phyloP scores from a whole-genome alignment of 2,888 invertebrate species.

The Tolmerus cingulatus region DNA sequence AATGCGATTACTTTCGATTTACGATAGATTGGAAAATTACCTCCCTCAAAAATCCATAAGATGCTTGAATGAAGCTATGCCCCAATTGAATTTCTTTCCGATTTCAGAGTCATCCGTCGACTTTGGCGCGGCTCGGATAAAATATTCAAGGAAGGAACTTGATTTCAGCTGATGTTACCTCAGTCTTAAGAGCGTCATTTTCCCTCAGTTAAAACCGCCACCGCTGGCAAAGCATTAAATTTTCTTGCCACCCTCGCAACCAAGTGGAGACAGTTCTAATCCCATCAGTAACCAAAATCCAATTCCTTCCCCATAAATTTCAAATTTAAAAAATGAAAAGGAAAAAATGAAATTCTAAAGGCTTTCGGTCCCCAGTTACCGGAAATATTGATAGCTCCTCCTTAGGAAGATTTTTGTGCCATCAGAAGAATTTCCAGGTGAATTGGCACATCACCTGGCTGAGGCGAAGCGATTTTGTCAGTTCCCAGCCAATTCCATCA shows the following conservation, averaged over 20 bases:
- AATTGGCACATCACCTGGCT: slow-evolving; percentile 32
- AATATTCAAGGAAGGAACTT: background rate
- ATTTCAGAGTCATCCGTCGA: background rate
- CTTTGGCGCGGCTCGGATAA: background rate
- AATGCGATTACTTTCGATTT: background rate
- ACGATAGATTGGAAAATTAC: background rate
- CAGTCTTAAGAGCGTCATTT: background rate
- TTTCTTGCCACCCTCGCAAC: background rate
- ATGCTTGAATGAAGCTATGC: background rate
- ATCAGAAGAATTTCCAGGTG: slow-evolving; percentile 32
- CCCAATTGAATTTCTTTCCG: background rate
- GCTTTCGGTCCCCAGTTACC: background rate
- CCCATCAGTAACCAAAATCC: slow-evolving; percentile 30
- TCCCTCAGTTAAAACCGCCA: background rate
- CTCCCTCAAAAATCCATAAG: background rate
- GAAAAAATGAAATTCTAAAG: background rate
- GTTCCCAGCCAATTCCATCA: slow-evolving; percentile 17
- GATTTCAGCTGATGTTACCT: background rate
- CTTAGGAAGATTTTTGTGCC: slow-evolving; percentile 8
- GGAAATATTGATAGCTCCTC: slow-evolving; percentile 20
- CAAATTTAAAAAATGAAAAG: slow-evolving; percentile 24
- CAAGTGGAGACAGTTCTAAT: background rate
- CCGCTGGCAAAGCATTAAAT: background rate
- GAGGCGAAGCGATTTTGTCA: slow-evolving; percentile 36
- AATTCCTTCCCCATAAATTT: slow-evolving; percentile 30